Base-by-base conservation (phyloP, 2,888 invertebrate genomes). In the Dryomyza anilis region DNA sequence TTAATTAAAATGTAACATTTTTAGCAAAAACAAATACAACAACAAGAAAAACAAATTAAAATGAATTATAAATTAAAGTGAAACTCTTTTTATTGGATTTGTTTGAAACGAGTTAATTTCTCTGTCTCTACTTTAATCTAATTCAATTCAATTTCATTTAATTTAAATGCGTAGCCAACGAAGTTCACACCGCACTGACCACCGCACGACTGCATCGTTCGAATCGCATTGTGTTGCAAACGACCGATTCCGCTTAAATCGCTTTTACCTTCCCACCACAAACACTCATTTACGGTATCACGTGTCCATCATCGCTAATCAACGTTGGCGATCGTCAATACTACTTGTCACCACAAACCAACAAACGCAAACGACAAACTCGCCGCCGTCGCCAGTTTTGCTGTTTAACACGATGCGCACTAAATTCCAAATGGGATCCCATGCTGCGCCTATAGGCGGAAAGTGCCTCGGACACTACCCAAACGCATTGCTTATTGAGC, bases 41-140 rank as follows among this genome's bases (percentile, higher is more conserved):
- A n/a, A n/a, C n/a, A n/a, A n/a, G n/a, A n/a, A n/a, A n/a, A n/a
- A n/a, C n/a, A n/a, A n/a, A n/a, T n/a, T n/a, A n/a, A n/a, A n/a
- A n/a, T n/a, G n/a, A n/a, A n/a, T n/a, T n/a, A n/a, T n/a, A 73
- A 74, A 75, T 73, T 72, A 71, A 76, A 77, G 76, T 76, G 74
- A 78, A 78, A 78, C 73, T 77, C n/a, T 76, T 70, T 72, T 66
- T 66, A 58, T 62, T 64, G n/a, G n/a, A 66, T 65, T 68, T 68
- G 27, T 39, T 55, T 48, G 69, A 76, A 78, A 78, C 78, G 73
- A 73, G 76, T 76, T 74, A 75, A 73, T 78, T 78, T 68, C 59
- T 46, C 29, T 25, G 10, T 36, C 14, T 36, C 14, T 16, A 12
- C 1, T 6, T 8, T 76, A 75, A 12, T 39, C 39, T 39, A 39